Percentiles rank a stretch among this genome's conserved stretches.
phyloP scores from a whole-genome alignment of 2,888 invertebrate species.

The Cyclophora albipunctata region DNA sequence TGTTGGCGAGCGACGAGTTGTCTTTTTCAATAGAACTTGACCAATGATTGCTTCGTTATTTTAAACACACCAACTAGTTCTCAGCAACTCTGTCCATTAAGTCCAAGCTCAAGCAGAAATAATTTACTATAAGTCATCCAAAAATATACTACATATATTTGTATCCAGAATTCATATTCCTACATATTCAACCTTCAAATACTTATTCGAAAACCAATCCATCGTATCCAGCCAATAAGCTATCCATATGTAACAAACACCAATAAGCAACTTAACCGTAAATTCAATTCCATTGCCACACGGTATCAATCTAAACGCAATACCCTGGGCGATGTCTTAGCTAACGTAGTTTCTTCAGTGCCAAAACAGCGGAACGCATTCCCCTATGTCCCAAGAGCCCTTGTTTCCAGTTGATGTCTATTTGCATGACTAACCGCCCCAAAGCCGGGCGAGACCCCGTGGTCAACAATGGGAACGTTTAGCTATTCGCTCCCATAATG shows the following conservation, averaged over 20 bases:
- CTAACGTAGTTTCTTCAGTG: conserved; percentile 22
- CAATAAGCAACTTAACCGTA: conserved; percentile 2
- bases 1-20: no score
- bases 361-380: conserved; percentile 30
- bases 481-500: conserved; percentile 68
- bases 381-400: conserved; percentile 32
- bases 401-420: conserved; percentile 52
- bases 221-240: no score
- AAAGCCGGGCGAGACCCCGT: conserved; percentile 35
- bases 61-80: no score
- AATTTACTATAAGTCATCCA: no score
- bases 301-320: conserved; percentile 15
- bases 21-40: no score
- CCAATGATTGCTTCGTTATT: no score
- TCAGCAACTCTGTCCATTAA: no score
- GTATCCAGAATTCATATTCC: no score
- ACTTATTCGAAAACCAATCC: no score
- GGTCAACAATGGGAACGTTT: conserved; percentile 67
- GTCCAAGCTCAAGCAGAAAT: no score
- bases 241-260: not conserved
- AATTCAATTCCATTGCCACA: conserved; percentile 14
- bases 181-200: no score
- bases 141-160: no score
- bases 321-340: conserved; percentile 15
- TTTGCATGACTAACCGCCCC: conserved; percentile 64